Evolutionary conservation across 2,113 vertebrate genomes (phyloP), one percentile per base, ranked within the genome.

Genomic region (Balaenoptera acutorostrata): DNA sequence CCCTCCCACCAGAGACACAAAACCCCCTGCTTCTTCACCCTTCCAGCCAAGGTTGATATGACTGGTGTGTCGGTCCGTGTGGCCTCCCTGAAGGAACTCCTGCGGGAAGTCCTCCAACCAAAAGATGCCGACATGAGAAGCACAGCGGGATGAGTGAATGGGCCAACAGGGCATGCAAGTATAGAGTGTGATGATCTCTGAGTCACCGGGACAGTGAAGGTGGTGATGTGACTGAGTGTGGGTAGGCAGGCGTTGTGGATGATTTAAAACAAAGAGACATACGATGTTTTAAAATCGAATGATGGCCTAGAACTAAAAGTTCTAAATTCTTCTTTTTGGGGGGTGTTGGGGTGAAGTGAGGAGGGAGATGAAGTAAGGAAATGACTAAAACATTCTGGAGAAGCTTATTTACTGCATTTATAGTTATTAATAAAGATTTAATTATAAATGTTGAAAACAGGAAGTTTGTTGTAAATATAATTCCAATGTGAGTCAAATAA

Each of bases 81-180:
- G 39, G 31, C 23, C 78, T 36, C n/a, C 20, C 90, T 82, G 33
- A 71, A 52, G 63, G 41, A 81, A 69, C 17, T n/a, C 46, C 49
- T 69, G 36, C n/a, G 25, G 78, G 23, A 61, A 31, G 33, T 27
- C 5, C 66, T n/a, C 39, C 11, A 29, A 61, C 10, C 33, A n/a
- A 44, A 83, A 39, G 64, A 14, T 59, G n/a, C 52, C 39, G 52
- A 81, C 5, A 39, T 9, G 12, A 27, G n/a, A 59, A 59, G 49
- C 77, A 78, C 18, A 23, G 18, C 0, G 0, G 4, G 66, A 31
- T 12, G 33, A 18, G 1, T 13, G 6, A n/a, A 64, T 66, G 59
- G 27, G 18, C 71, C 52, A 20, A 18, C 15, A 61, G 11, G 29
- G 21, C 8, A 25, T 29, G 21, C 6, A 2, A 20, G 21, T 20